Evolutionary conservation across 1,140 invertebrate species (phyloP).

Genomic region (Orchestia grillus): DNA sequence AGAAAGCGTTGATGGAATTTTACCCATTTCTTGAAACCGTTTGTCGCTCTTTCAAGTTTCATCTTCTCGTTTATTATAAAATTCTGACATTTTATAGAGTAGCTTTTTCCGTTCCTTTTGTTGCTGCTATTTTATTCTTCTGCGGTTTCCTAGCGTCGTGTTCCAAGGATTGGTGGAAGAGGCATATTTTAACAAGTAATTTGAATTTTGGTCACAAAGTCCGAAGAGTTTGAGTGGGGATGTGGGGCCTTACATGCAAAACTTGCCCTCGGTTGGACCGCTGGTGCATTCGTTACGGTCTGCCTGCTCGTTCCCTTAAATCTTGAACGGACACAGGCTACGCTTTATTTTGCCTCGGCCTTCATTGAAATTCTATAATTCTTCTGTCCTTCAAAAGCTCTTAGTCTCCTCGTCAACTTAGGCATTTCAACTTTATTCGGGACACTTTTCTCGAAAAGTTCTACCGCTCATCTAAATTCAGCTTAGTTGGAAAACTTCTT

Average conservation of each 20-base stretch:
- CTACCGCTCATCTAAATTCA: conserved; percentile 27
- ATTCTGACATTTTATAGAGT: not conserved
- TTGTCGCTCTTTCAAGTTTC: not conserved
- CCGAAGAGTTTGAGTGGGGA: conserved; percentile 3
- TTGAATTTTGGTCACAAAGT: conserved; percentile 26
- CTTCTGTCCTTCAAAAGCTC: conserved; percentile 15
- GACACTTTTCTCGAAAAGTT: not conserved
- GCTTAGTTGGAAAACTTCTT: not conserved
- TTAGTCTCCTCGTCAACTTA: conserved; percentile 9
- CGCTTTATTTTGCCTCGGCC: conserved; percentile 1
- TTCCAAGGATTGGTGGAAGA: not conserved
- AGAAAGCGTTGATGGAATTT: not conserved
- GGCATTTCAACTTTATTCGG: conserved; percentile 8
- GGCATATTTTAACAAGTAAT: not conserved
- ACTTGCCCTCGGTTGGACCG: not conserved
- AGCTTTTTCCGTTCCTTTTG: not conserved
- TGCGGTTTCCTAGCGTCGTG: not conserved
- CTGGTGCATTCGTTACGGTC: not conserved
- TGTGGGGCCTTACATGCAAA: conserved; percentile 5
- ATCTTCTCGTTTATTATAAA: not conserved
- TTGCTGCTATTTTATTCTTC: not conserved
- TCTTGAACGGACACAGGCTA: not conserved
- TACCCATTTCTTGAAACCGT: not conserved
- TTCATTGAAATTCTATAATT: conserved; percentile 49
- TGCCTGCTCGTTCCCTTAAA: not conserved